Evolutionary conservation across 2,888 invertebrate genomes (phyloP), one percentile per base, ranked within the genome.

Genomic region (Hyposoter dolosus): DNA sequence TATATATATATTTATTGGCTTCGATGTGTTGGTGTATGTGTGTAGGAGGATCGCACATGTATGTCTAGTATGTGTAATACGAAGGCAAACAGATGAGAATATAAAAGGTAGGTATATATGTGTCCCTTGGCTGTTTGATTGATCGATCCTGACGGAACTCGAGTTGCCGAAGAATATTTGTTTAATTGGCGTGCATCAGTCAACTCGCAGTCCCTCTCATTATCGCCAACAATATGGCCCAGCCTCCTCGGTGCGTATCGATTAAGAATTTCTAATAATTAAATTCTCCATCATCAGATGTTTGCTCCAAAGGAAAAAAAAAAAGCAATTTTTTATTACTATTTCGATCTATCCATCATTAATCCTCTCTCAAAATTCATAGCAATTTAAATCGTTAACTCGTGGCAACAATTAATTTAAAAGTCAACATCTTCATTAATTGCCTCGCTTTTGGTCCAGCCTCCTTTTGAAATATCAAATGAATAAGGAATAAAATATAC

Each of bases 141-240:
- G 83, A 86, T 86, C 85, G 85, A 81, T 81, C 75, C 74, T 72
- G 77, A 83, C 82, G 79, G 65, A 66, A 45, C 80, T 83, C 47
- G 53, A 83, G 53, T 74, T 32, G 65, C 72, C 77, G 60, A 74
- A 74, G 76, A 81, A 84, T 79, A 79, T 82, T 85, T 69, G 69
- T 82, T 85, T 85, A 86, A 86, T 86, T 83, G 76, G 77, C 71
- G 47, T 53, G 66, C 53, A 83, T 74, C 83, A 66, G 68, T 81
- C 80, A 65, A 66, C 72, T 50, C 40, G 1, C 10, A 19, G 47
- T 15, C 23, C 56, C 78, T 23, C 85, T 86, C 76, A 81, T 83
- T 86, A 86, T 77, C 83, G 80, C 56, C 60, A 74, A 68, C 76
- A 74, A 80, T 72, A 66, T 74, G 40, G 56, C 45, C 43, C n/a